Percentiles rank a stretch among this genome's conserved stretches.
Conservation (phyloP, 2,888 invertebrate genomes). For the Linnaemya vulpina region DNA sequence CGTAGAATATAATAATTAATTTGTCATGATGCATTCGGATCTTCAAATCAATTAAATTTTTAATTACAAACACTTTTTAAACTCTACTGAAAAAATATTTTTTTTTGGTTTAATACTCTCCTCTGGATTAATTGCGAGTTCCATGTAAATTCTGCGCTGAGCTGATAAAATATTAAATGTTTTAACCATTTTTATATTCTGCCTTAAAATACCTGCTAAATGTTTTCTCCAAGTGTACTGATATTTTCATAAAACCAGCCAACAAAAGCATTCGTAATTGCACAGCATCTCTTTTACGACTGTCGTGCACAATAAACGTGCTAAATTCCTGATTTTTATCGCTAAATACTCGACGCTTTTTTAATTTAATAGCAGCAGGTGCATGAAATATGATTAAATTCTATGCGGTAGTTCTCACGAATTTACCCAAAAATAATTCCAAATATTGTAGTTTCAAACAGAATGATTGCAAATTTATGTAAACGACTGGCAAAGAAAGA, state of each 20-base stretch:
- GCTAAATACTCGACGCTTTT: slow-evolving; percentile 28
- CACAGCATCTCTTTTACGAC: slow-evolving; percentile 33
- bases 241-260: neutral
- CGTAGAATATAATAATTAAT: too few species aligned
- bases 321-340: slow-evolving; percentile 27
- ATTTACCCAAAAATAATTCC: neutral
- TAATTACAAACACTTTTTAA: too few species aligned
- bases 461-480: neutral
- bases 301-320: slow-evolving; percentile 33
- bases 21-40: too few species aligned
- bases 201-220: too few species aligned
- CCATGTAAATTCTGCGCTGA: too few species aligned
- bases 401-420: slow-evolving; percentile 16
- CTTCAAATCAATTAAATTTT: too few species aligned
- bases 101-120: too few species aligned
- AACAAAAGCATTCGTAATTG: slow-evolving; percentile 25
- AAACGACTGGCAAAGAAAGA: neutral
- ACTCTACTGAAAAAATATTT: too few species aligned
- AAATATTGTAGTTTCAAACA: neutral
- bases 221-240: neutral
- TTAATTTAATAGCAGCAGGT: slow-evolving; percentile 53
- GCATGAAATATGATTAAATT: slow-evolving; percentile 56
- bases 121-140: too few species aligned
- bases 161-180: too few species aligned
- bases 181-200: too few species aligned